Conservation (phyloP, 92 coral and sea anemone genomes). For the Epizoanthus stellaris region DNA sequence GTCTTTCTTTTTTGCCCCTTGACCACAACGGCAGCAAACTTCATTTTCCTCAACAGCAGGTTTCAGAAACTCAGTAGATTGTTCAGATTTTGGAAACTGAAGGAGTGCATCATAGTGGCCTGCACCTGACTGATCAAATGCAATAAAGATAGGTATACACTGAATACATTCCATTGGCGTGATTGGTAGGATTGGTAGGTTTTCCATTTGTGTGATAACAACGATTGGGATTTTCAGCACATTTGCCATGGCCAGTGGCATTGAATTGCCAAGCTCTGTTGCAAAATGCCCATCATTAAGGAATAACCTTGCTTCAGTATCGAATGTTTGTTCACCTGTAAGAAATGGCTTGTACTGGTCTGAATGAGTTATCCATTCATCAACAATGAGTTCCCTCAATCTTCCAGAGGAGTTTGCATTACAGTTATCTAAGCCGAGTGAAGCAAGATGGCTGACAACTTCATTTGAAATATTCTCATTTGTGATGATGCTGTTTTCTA, state of each 20-base stretch:
- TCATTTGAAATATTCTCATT: constrained; percentile 38
- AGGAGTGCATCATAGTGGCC: constrained; percentile 68
- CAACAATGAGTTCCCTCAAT: constrained; percentile 54
- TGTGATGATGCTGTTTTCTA: constrained; percentile 36
- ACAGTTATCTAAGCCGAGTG: constrained; percentile 27
- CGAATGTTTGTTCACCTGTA: constrained; percentile 15
- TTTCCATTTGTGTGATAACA: constrained; percentile 61
- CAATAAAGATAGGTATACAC: constrained; percentile 59
- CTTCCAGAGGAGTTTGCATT: constrained; percentile 15
- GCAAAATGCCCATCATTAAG: constrained; percentile 68
- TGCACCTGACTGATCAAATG: constrained; percentile 68
- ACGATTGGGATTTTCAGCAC: constrained; percentile 63
- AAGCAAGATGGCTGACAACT: constrained; percentile 28
- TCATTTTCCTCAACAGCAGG: not conserved
- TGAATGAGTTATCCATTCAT: constrained; percentile 60
- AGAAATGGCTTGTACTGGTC: constrained; percentile 66
- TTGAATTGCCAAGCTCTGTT: constrained; percentile 64
- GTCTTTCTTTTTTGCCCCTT: constrained; percentile 63
- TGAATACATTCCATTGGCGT: constrained; percentile 55
- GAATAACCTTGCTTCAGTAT: constrained; percentile 55
- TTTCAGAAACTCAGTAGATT: constrained; percentile 2
- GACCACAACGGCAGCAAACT: constrained; percentile 58
- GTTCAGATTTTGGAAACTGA: not conserved
- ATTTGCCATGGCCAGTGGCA: constrained; percentile 79
- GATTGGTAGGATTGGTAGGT: constrained; percentile 59